Base-by-base conservation (phyloP, 1,140 invertebrate species). In the Drosophila pseudoobscura region DNA sequence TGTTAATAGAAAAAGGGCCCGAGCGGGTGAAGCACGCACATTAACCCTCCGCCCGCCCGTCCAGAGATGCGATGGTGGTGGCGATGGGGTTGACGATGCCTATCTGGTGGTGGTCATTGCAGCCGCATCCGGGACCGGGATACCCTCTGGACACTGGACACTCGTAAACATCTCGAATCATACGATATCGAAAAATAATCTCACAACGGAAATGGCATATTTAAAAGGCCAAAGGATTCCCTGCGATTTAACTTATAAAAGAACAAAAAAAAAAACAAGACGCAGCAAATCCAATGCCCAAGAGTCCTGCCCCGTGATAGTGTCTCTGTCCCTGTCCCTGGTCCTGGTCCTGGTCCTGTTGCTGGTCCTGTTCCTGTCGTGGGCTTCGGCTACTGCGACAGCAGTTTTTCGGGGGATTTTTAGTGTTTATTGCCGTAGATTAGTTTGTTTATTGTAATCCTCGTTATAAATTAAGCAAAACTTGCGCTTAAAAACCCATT, bases 361-460 rank as follows among this genome's bases (percentile, higher is more conserved):
- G 0, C 17, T 17, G 17, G 17, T 24, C 50, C 39, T 13, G 35
- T 45, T 9, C 2, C 31, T 31, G 7, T 31, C 31, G 9, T 31
- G 8, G 9, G 6, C 46, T 56, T 26, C 44, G 24, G 24, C 24
- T 26, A 26, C 46, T 13, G 45, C 44, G 31, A 44, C 26, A 35
- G 26, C 46, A 72, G 68, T 78, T 88, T 83, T 83, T 75, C 44
- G 84, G 78, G 78, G 83, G 83, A 89, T 89, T 88, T 88, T 88
- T 88, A 88, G 84, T 83, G 84, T 88, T 88, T 88, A 88, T 88
- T 88, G 84, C 75, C 79, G 35, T 73, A 88, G 83, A 88, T 88
- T 88, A 88, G 84, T 89, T 88, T 89, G 83, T 88, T 88, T 88
- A 88, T 89, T 88, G 83, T 88, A 88, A 88, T 89, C 83, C 84